A percentile compares a stretch with the other conserved stretches of the same genome.
Conservation (phyloP, 2,113 vertebrate genomes). For the Eulemur macaco region DNA sequence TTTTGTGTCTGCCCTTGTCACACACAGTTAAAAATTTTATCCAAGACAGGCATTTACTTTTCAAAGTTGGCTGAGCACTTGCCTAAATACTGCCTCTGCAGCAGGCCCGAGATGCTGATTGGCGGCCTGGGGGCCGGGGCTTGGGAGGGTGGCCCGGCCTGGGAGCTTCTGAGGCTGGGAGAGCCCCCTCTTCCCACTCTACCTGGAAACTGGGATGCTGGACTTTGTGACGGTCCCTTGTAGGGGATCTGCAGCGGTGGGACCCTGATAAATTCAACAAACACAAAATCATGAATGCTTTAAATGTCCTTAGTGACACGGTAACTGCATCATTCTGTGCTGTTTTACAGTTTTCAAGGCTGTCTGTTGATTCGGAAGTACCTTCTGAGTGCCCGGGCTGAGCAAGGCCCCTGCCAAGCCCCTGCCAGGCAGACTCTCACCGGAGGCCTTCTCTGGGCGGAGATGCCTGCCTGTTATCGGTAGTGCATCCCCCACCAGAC, state of each 20-base stretch:
- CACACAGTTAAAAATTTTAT: background rate
- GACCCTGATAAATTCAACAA: slow-evolving; percentile 71
- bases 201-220: slow-evolving; percentile 46
- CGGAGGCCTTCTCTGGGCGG: background rate
- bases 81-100: slow-evolving; percentile 81
- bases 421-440: rapidly evolving
- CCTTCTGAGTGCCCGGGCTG: background rate
- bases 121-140: slow-evolving; percentile 58
- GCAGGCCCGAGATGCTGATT: slow-evolving; percentile 80
- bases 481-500: rapidly evolving
- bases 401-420: rapidly evolving
- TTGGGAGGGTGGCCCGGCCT: slow-evolving; percentile 48
- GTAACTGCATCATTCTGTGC: rapidly evolving
- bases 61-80: slow-evolving; percentile 45
- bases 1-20: too few species aligned
- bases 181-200: background rate
- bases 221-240: slow-evolving; percentile 25
- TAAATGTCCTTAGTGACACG: rapidly evolving
- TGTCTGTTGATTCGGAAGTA: background rate
- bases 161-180: slow-evolving; percentile 60
- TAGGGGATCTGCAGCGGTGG: slow-evolving; percentile 67
- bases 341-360: background rate
- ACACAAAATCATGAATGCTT: background rate
- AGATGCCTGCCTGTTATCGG: rapidly evolving
- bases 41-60: background rate